These are phyloP conservation scores for Strix uralensis DNA, from an alignment of 2,113 vertebrate genomes.

Conservation along the genomic window DNA sequence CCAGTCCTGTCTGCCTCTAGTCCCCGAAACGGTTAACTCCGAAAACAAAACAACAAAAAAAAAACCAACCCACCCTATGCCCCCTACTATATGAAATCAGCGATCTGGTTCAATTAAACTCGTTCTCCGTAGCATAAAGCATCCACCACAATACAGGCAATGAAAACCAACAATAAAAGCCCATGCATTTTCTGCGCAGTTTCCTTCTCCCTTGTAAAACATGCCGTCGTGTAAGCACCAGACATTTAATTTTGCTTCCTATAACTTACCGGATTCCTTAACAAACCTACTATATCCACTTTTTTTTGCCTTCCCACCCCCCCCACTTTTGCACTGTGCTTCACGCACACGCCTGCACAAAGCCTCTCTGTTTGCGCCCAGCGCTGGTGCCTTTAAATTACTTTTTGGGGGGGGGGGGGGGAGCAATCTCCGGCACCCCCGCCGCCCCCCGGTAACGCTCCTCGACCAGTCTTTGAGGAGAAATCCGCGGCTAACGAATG, in stretches of 20 bases:
- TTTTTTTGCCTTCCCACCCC: background rate
- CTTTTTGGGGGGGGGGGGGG: background rate
- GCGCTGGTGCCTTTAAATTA: background rate
- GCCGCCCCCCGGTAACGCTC: background rate
- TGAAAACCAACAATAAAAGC: constrained; percentile 61
- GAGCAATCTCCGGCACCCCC: background rate
- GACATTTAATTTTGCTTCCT: constrained; percentile 54
- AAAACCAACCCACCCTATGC: background rate
- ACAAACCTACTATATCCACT: constrained; percentile 23
- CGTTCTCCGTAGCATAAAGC: constrained; percentile 61
- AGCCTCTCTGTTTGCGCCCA: background rate
- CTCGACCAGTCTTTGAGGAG: background rate
- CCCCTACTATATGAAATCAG: constrained; percentile 44
- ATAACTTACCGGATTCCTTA: constrained; percentile 56
- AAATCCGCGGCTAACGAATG: background rate
- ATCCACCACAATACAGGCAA: constrained; percentile 41
- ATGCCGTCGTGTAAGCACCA: constrained; percentile 51
- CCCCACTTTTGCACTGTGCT: background rate
- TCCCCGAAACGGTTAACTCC: constrained; percentile 41
- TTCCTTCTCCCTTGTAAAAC: constrained; percentile 63
- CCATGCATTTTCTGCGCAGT: constrained; percentile 53
- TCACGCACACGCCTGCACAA: background rate
- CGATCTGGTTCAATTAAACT: constrained; percentile 62
- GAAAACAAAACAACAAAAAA: background rate
- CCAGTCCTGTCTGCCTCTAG: background rate